These are phyloP conservation scores for Thyatira batis DNA, from an alignment of 2,888 invertebrate species.

Conservation along the genomic window DNA sequence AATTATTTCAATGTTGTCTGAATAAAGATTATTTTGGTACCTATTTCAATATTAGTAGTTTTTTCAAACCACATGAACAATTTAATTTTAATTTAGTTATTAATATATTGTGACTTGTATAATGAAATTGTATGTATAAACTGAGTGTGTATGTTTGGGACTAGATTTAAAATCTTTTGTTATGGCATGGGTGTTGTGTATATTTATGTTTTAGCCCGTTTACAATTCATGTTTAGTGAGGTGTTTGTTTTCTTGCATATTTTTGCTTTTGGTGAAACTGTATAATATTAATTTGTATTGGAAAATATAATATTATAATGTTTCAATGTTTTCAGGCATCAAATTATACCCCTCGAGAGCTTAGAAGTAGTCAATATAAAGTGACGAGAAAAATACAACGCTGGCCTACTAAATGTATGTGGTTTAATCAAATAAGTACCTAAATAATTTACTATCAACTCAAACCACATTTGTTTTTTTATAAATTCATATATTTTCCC, in stretches of 20 bases:
- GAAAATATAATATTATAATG: not conserved
- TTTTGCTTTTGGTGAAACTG: not conserved
- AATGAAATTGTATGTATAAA: too few relatives aligned
- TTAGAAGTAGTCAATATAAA: slow-evolving; percentile 75
- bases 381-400: slow-evolving; percentile 76
- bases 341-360: slow-evolving; percentile 71
- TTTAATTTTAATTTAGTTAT: too few relatives aligned
- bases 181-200: not conserved
- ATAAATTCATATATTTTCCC: slow-evolving; percentile 8
- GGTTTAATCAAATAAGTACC: not conserved
- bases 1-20: too few relatives aligned
- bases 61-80: too few relatives aligned
- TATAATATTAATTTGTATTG: not conserved
- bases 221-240: not conserved
- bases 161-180: too few relatives aligned
- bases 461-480: slow-evolving; percentile 4
- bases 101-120: too few relatives aligned
- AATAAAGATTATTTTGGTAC: too few relatives aligned
- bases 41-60: too few relatives aligned
- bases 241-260: not conserved
- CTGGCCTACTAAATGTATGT: slow-evolving; percentile 76
- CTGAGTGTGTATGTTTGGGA: too few relatives aligned
- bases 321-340: slow-evolving; percentile 49
- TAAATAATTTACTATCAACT: too few relatives aligned
- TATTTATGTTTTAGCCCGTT: not conserved